A percentile compares a stretch with the other conserved stretches of the same genome.
Conservation (phyloP, 2,888 invertebrate genomes). For the Frankliniella intonsa region DNA sequence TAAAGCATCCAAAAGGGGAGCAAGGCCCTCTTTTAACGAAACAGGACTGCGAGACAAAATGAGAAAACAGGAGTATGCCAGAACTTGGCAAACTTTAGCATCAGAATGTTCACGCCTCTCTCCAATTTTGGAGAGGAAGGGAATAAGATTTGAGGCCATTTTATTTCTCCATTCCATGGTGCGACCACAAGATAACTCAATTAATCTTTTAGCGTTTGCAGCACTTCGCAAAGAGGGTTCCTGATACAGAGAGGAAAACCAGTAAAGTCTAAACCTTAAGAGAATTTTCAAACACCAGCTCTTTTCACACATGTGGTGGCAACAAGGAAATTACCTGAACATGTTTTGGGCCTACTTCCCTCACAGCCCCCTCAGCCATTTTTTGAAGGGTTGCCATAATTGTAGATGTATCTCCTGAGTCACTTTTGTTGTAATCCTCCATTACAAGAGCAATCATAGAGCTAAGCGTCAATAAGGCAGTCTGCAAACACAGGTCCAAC, state of each 20-base stretch:
- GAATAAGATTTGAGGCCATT: not conserved
- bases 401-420: not conserved
- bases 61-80: not conserved
- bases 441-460: conserved; percentile 11
- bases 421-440: not conserved
- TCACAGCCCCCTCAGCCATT: not conserved
- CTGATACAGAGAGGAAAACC: not conserved
- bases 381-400: not conserved
- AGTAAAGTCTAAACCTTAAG: not conserved
- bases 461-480: not conserved
- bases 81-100: not conserved
- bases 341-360: too few species aligned
- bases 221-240: not conserved
- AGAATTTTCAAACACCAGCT: not conserved
- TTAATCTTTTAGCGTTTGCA: not conserved
- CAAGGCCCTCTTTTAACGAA: not conserved
- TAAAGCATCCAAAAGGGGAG: not conserved
- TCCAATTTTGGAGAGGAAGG: not conserved
- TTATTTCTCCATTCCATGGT: not conserved
- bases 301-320: not conserved
- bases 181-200: not conserved
- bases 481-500: not conserved
- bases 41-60: not conserved
- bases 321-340: too few species aligned
- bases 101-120: not conserved